These are phyloP conservation scores for Pygmarrhopalites habei DNA, from an alignment of 1,140 invertebrate genomes.

Conservation along the genomic window DNA sequence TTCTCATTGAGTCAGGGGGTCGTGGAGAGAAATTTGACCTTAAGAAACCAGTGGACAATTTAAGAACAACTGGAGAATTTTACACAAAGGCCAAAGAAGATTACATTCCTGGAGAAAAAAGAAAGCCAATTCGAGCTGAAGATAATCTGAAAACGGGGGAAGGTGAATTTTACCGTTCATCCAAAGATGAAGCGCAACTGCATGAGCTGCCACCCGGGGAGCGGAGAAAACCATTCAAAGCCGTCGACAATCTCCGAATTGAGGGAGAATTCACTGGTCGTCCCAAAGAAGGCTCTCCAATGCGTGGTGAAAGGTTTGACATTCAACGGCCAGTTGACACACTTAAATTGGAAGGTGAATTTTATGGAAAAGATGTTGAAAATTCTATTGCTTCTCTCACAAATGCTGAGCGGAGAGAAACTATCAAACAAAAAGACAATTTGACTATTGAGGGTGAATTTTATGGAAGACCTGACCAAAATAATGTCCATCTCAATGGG, in stretches of 20 bases:
- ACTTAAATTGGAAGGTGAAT: constrained; percentile 40
- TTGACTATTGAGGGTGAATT: constrained; percentile 45
- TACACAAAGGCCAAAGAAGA: constrained; percentile 16
- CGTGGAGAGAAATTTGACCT: constrained; percentile 35
- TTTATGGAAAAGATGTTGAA: constrained; percentile 31
- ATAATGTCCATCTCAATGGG: constrained; percentile 42
- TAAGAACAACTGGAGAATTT: constrained; percentile 47
- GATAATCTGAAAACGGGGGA: constrained; percentile 45
- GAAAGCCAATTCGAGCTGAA: constrained; percentile 47
- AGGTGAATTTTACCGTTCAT: constrained; percentile 43
- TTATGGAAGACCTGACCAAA: too few relatives aligned
- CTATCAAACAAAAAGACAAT: constrained; percentile 44
- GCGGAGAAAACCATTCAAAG: constrained; percentile 47
- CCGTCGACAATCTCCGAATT: constrained; percentile 51
- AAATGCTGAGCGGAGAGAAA: constrained; percentile 33
- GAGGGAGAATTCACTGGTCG: constrained; percentile 44
- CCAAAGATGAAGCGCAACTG: constrained; percentile 2
- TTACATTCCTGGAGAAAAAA: constrained; percentile 10
- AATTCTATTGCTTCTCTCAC: constrained; percentile 15
- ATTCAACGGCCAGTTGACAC: constrained; percentile 24
- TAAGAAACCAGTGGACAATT: constrained; percentile 39
- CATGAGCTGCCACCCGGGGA: constrained; percentile 39
- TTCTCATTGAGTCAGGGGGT: neutral
- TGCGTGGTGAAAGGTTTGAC: constrained; percentile 32
- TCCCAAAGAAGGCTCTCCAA: constrained; percentile 8